phyloP scores from a whole-genome alignment of 2,797 vertebrate species.

The Dallia pectoralis region DNA sequence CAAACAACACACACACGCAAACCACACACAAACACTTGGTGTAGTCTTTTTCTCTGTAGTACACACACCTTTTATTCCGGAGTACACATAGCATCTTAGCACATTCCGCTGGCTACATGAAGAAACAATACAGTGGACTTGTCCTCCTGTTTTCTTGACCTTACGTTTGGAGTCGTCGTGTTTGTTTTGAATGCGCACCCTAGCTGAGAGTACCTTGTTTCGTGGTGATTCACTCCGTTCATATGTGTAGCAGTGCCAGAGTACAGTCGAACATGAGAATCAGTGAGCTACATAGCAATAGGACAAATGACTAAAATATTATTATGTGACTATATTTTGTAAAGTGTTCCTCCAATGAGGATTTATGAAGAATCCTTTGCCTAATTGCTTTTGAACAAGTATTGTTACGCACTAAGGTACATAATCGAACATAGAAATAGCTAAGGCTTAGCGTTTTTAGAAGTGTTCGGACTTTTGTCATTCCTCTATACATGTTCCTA shows the following conservation, averaged over 20 bases:
- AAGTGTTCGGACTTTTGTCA: slow-evolving; percentile 60
- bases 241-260: slow-evolving; percentile 57
- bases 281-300: slow-evolving; percentile 5
- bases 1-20: background rate
- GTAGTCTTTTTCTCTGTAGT: slow-evolving; percentile 21
- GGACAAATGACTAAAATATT: slow-evolving; percentile 30
- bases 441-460: slow-evolving; percentile 62
- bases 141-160: slow-evolving; percentile 19
- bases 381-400: slow-evolving; percentile 51
- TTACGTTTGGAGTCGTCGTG: slow-evolving; percentile 25
- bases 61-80: slow-evolving; percentile 23
- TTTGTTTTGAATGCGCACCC: slow-evolving; percentile 57
- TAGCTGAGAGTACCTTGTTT: slow-evolving; percentile 37
- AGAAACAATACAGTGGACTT: slow-evolving; percentile 6
- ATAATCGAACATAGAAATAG: slow-evolving; percentile 39
- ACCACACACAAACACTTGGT: slow-evolving; percentile 19
- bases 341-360: slow-evolving; percentile 10
- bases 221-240: slow-evolving; percentile 50
- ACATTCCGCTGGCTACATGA: slow-evolving; percentile 10
- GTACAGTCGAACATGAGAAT: slow-evolving; percentile 32
- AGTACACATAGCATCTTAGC: slow-evolving; percentile 22
- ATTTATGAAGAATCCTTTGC: slow-evolving; percentile 30
- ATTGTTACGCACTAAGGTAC: slow-evolving; percentile 49
- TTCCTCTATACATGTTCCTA: slow-evolving; percentile 44
- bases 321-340: slow-evolving; percentile 43